A percentile compares a stretch with the other conserved stretches of the same genome.
These are phyloP conservation scores for Torymus aiolomorphi DNA, from an alignment of 2,888 invertebrate genomes.

Conservation along the genomic window DNA sequence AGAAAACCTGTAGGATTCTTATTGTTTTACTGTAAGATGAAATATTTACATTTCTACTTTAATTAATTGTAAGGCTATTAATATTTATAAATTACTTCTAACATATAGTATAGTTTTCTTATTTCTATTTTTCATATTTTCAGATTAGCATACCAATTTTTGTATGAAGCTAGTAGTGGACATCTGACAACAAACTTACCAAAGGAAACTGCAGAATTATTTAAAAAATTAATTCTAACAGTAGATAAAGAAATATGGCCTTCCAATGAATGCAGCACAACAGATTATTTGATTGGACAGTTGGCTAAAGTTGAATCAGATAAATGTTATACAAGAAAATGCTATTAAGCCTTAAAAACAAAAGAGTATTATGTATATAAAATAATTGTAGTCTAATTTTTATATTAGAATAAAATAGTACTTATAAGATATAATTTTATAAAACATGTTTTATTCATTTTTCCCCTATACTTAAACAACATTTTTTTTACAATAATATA, in stretches of 20 bases:
- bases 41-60: no score
- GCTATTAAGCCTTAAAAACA: constrained; percentile 9
- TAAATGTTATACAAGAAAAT: constrained; percentile 45
- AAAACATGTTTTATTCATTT: background rate
- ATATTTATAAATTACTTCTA: background rate
- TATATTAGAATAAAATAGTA: background rate
- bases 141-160: constrained; percentile 68
- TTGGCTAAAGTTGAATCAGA: constrained; percentile 33
- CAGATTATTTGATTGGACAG: constrained; percentile 57
- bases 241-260: constrained; percentile 62
- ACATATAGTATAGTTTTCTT: constrained; percentile 3
- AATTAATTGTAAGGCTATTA: no score
- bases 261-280: constrained; percentile 47
- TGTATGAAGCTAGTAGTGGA: constrained; percentile 64
- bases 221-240: constrained; percentile 58
- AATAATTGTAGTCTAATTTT: constrained; percentile 1
- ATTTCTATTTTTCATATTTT: constrained; percentile 35
- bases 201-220: constrained; percentile 46
- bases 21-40: no score
- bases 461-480: background rate
- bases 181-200: constrained; percentile 60
- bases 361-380: constrained; percentile 10
- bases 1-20: no score
- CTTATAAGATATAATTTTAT: constrained; percentile 1
- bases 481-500: background rate